Evolutionary conservation across 2,888 invertebrate genomes (phyloP).

Genomic region (Andrena minutula): DNA sequence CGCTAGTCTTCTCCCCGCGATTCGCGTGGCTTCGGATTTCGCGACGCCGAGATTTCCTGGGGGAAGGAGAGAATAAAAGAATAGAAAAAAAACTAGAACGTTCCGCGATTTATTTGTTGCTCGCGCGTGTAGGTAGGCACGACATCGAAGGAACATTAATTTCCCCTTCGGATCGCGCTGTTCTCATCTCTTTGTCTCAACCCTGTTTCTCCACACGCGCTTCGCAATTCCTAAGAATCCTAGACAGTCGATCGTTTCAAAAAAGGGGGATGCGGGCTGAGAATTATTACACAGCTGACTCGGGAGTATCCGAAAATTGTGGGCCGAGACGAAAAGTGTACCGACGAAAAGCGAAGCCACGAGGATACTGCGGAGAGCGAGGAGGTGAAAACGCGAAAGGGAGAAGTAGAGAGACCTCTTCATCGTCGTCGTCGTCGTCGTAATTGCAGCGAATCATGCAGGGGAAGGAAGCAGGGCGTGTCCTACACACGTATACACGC

Average conservation of each 20-base stretch:
- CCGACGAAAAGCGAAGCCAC: constrained; percentile 6
- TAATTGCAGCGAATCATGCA: constrained; percentile 51
- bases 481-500: constrained; percentile 12
- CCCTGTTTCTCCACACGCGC: not conserved
- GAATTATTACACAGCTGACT: not conserved
- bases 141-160: too few species aligned
- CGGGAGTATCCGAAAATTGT: not conserved
- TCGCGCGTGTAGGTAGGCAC: too few species aligned
- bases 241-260: not conserved
- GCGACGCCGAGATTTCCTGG: constrained; percentile 8
- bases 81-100: not conserved
- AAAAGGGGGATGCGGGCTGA: not conserved
- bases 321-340: not conserved
- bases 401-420: constrained; percentile 28
- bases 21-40: constrained; percentile 34
- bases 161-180: too few species aligned
- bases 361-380: constrained; percentile 24
- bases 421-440: constrained; percentile 52
- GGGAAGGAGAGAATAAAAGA: not conserved
- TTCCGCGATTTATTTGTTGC: too few species aligned
- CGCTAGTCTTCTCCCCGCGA: constrained; percentile 36
- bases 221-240: not conserved
- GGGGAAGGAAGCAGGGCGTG: constrained; percentile 34
- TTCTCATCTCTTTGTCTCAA: not conserved
- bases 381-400: constrained; percentile 1